These are phyloP conservation scores for Melanerpes formicivorus DNA, from an alignment of 2,113 vertebrate genomes.

Conservation along the genomic window DNA sequence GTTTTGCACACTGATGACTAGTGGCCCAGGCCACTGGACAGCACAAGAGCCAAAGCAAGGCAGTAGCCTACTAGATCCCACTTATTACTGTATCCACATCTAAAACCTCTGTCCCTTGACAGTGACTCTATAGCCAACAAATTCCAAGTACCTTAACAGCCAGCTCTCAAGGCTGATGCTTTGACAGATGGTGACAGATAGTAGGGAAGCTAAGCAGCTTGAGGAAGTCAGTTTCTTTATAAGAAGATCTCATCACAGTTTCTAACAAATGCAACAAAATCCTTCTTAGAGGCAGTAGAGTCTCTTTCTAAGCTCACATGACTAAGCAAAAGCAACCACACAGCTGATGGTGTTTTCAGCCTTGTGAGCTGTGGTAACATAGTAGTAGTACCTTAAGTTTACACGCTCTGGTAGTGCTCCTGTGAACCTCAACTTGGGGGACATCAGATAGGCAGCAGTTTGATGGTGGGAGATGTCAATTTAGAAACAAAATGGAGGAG, in stretches of 20 bases:
- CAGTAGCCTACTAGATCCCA: not conserved
- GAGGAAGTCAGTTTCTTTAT: not conserved
- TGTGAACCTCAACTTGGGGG: not conserved
- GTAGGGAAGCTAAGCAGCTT: not conserved
- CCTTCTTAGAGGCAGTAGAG: not conserved
- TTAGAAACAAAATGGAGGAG: not conserved
- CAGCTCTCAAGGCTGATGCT: not conserved
- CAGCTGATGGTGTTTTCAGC: not conserved
- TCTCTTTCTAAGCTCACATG: not conserved
- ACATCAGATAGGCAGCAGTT: not conserved
- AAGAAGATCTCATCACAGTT: not conserved
- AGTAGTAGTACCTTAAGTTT: no score
- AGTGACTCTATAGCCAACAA: not conserved
- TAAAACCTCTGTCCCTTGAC: not conserved
- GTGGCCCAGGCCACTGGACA: not conserved
- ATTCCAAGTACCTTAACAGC: not conserved
- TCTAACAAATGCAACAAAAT: not conserved
- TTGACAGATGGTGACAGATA: not conserved
- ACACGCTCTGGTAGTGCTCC: not conserved
- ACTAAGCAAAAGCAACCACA: not conserved
- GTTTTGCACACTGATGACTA: no score
- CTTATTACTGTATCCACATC: no score
- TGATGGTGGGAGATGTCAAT: not conserved
- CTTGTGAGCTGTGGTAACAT: rapidly evolving
- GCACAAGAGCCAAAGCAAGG: not conserved